phyloP scores from a whole-genome alignment of 2,797 vertebrate genomes.

The Sarcophilus harrisii region DNA sequence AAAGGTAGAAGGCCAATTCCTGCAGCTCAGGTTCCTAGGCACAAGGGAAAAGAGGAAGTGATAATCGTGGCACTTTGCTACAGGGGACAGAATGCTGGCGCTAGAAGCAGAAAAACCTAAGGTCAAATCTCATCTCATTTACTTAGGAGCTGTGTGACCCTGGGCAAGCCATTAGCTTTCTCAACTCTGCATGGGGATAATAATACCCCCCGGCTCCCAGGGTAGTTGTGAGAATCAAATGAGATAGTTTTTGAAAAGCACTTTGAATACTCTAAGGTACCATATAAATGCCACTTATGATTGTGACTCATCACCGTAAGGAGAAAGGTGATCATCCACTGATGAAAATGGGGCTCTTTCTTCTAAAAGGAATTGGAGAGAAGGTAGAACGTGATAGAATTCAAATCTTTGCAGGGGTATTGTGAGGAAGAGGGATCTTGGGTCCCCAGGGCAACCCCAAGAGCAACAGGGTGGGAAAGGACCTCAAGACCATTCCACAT shows the following conservation, averaged over 20 bases:
- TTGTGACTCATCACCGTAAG: not conserved
- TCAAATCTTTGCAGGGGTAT: not conserved
- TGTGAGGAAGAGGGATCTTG: not conserved
- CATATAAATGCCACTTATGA: not conserved
- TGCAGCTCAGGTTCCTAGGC: not conserved
- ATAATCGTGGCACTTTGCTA: not conserved
- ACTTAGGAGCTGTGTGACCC: not conserved
- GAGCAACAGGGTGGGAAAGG: not conserved
- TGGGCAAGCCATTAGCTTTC: not conserved
- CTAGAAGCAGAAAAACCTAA: not conserved
- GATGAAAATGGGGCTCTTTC: not conserved
- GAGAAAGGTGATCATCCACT: not conserved
- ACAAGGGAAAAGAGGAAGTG: not conserved
- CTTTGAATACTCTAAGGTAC: not conserved
- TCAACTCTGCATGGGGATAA: not conserved
- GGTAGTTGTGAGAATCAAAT: not conserved
- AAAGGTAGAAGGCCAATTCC: not conserved
- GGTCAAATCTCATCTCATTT: not conserved
- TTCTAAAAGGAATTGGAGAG: not conserved
- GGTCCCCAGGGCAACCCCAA: not conserved
- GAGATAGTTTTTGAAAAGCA: not conserved
- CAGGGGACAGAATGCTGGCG: not conserved
- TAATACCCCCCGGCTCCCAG: not conserved
- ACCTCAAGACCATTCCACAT: too few relatives aligned
- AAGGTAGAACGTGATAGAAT: not conserved